phyloP scores from a whole-genome alignment of 2,797 vertebrate genomes.

The Hozukius guyotensis region DNA sequence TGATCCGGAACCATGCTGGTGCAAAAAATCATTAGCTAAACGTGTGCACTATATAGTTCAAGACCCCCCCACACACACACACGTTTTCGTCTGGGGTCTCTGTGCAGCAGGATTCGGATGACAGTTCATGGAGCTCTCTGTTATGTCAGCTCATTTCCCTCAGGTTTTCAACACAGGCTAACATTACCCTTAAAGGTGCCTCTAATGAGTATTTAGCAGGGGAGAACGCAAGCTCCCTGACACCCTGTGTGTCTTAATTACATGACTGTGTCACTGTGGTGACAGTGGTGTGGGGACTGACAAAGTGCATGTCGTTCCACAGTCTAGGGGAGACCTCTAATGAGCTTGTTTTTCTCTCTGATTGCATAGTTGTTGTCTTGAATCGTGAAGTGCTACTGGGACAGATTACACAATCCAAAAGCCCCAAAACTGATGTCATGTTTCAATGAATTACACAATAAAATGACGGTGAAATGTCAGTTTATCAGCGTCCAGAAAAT shows the following conservation, averaged over 20 bases:
- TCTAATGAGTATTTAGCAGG: slow-evolving; percentile 78
- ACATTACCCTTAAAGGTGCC: slow-evolving; percentile 79
- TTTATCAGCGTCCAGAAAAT: background rate
- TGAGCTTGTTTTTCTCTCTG: slow-evolving; percentile 78
- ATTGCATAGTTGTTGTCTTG: slow-evolving; percentile 65
- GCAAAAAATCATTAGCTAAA: slow-evolving; percentile 57
- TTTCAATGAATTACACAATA: background rate
- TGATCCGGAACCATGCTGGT: slow-evolving; percentile 58
- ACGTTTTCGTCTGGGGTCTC: slow-evolving; percentile 7
- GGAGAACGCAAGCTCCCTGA: slow-evolving; percentile 69
- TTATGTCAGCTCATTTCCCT: slow-evolving; percentile 75
- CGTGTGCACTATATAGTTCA: background rate
- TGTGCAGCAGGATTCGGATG: slow-evolving; percentile 38
- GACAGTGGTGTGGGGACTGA: slow-evolving; percentile 73
- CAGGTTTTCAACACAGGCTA: slow-evolving; percentile 57
- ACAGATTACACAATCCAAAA: slow-evolving; percentile 43
- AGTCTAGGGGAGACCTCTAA: slow-evolving; percentile 68
- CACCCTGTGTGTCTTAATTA: slow-evolving; percentile 77
- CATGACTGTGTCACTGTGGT: slow-evolving; percentile 75
- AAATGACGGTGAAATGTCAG: background rate
- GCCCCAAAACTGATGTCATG: background rate
- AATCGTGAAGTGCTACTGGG: slow-evolving; percentile 48
- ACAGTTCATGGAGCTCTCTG: slow-evolving; percentile 47
- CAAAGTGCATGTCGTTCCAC: slow-evolving; percentile 48
- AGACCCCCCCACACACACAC: background rate